Conservation (phyloP, 2,888 invertebrate species). For the Cyclophora albipunctata region DNA sequence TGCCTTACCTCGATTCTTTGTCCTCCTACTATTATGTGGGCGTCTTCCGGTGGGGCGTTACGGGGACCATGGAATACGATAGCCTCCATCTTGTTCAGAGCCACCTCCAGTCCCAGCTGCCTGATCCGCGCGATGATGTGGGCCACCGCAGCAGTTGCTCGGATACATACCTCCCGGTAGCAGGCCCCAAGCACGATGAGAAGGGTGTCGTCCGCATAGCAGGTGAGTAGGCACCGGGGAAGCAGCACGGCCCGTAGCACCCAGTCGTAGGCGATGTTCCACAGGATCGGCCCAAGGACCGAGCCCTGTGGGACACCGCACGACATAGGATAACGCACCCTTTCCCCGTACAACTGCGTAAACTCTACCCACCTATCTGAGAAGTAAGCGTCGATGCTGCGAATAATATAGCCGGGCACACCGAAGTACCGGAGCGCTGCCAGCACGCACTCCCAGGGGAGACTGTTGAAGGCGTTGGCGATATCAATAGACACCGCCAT, state of each 20-base stretch:
- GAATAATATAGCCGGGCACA: neutral
- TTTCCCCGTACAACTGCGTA: neutral
- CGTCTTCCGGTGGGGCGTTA: neutral
- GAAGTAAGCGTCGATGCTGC: neutral
- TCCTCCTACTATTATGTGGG: constrained; percentile 3
- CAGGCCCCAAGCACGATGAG: constrained; percentile 1
- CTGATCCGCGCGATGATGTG: neutral
- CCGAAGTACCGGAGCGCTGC: neutral
- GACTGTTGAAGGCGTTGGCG: constrained; percentile 1
- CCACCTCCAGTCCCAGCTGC: neutral
- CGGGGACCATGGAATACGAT: constrained; percentile 4
- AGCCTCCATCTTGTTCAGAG: neutral
- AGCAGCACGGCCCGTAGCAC: constrained; percentile 7
- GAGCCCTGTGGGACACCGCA: constrained; percentile 16
- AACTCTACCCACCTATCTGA: neutral
- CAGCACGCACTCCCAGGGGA: neutral
- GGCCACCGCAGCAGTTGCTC: neutral
- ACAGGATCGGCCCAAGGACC: constrained; percentile 12
- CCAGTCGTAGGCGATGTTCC: constrained; percentile 12
- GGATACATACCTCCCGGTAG: neutral
- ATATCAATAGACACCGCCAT: constrained; percentile 1
- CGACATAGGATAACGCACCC: neutral
- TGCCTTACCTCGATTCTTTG: constrained; percentile 2
- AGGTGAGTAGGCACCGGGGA: constrained; percentile 1
- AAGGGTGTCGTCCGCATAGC: constrained; percentile 15